Conservation (phyloP, 1,140 invertebrate genomes). For the Bombyx mori region ASM3026992v2 NC_085111.1:17040001-17040500, state of each 20-base stretch:
- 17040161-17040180: too few relatives aligned
- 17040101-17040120: neutral
- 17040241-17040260: neutral
- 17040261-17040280: neutral
- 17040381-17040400: slow-evolving; percentile 54
- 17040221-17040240: slow-evolving; percentile 1
- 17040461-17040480: slow-evolving; percentile 61
- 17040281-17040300: too few relatives aligned
- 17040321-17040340: slow-evolving; percentile 59
- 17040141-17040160: neutral
- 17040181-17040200: too few relatives aligned
- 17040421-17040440: slow-evolving; percentile 60
- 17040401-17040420: slow-evolving; percentile 42
- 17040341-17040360: slow-evolving; percentile 13
- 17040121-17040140: slow-evolving; percentile 4
- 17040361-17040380: slow-evolving; percentile 35
- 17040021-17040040: too few relatives aligned
- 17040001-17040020: too few relatives aligned
- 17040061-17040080: too few relatives aligned
- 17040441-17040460: slow-evolving; percentile 42
- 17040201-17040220: slow-evolving; percentile 1
- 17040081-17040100: too few relatives aligned
- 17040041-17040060: too few relatives aligned
- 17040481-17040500: slow-evolving; percentile 56
- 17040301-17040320: neutral